Conservation (phyloP, 2,888 invertebrate species). For the Amiota minor region DNA sequence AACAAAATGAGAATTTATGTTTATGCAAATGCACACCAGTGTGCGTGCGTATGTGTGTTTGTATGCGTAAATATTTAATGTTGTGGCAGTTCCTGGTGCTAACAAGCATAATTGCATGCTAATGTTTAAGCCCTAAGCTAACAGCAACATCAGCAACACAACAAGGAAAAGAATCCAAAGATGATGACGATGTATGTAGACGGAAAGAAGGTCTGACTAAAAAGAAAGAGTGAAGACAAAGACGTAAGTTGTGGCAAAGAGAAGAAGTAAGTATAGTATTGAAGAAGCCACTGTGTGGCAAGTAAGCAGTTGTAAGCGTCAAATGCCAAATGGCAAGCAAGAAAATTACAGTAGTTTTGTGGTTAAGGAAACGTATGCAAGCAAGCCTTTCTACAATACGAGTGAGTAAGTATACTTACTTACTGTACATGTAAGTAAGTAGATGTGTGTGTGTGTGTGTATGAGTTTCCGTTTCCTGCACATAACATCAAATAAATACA, state of each 20-base stretch:
- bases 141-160: background rate
- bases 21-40: slow-evolving; percentile 47
- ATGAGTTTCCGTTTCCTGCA: background rate
- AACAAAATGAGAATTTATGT: slow-evolving; percentile 66
- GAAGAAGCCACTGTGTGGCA: no score
- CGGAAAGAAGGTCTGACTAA: background rate
- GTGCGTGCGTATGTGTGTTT: slow-evolving; percentile 15
- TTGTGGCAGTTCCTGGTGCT: slow-evolving; percentile 34
- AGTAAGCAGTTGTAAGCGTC: background rate
- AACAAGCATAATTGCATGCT: slow-evolving; percentile 35
- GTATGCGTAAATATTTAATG: slow-evolving; percentile 28
- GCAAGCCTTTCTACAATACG: slow-evolving; percentile 6
- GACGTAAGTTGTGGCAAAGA: background rate
- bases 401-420: slow-evolving; percentile 7
- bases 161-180: background rate
- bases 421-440: background rate
- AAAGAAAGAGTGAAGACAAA: no score
- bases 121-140: slow-evolving; percentile 1
- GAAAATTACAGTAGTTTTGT: slow-evolving; percentile 19
- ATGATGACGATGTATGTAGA: background rate
- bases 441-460: slow-evolving; percentile 1
- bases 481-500: no score
- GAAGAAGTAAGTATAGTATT: background rate
- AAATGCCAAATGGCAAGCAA: slow-evolving; percentile 8
- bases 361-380: slow-evolving; percentile 18